Percentiles rank a stretch among this genome's conserved stretches.
phyloP scores from a whole-genome alignment of 2,797 vertebrate genomes.

The Acropternis orthonyx region DNA sequence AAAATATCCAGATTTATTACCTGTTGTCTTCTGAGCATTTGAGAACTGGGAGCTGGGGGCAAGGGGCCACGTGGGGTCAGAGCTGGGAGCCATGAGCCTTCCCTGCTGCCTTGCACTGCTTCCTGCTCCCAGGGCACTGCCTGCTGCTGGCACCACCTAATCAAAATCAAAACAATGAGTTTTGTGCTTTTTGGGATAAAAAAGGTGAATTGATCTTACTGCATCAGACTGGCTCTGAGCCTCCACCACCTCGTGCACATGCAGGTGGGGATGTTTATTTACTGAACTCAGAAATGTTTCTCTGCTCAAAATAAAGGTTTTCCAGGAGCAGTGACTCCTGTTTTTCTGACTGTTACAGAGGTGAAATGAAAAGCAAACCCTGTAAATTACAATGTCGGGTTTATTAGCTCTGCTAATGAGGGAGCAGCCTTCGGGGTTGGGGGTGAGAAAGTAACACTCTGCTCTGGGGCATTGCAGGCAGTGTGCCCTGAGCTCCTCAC shows the following conservation, averaged over 20 bases:
- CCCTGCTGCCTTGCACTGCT: background rate
- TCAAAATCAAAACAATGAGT: background rate
- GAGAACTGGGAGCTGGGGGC: background rate
- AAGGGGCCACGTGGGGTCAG: background rate
- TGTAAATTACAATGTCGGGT: background rate
- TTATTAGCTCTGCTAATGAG: background rate
- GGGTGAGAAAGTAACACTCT: accelerated
- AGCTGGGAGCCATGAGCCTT: background rate
- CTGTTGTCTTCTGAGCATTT: constrained; percentile 51
- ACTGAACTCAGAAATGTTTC: background rate
- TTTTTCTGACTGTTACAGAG: background rate
- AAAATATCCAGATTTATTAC: constrained; percentile 62
- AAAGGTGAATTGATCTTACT: background rate
- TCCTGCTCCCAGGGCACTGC: background rate
- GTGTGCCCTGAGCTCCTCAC: accelerated
- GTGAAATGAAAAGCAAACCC: background rate
- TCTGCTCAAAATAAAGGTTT: background rate
- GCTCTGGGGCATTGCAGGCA: accelerated
- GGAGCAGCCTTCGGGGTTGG: background rate
- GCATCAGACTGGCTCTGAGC: background rate
- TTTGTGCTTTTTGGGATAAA: background rate
- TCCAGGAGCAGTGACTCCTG: background rate
- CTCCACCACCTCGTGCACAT: accelerated
- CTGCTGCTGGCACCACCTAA: accelerated
- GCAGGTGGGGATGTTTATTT: background rate